These are phyloP conservation scores for Leptinotarsa defecta DNA, from an alignment of 1,140 invertebrate species.

Conservation along the genomic window DNA sequence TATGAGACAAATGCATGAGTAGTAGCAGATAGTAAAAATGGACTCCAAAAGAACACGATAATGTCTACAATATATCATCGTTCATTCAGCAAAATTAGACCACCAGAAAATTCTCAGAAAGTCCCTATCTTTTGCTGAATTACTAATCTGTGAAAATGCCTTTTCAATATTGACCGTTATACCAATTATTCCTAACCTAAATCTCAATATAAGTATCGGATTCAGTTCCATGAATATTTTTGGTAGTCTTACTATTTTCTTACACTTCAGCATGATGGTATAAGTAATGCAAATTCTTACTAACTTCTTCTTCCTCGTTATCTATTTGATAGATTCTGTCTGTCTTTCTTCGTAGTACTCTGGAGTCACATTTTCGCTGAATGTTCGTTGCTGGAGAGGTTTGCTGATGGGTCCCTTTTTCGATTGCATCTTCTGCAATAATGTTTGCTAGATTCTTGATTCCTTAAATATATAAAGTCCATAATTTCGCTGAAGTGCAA, in stretches of 20 bases:
- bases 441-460: background rate
- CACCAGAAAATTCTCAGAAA: background rate
- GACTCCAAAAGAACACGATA: background rate
- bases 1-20: no score
- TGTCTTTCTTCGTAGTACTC: background rate
- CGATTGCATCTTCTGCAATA: background rate
- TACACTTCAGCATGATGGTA: background rate
- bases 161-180: background rate
- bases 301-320: background rate
- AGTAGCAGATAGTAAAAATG: no score
- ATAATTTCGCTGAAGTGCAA: background rate
- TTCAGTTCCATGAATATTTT: background rate
- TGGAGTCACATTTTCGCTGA: background rate
- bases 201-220: background rate
- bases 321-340: background rate
- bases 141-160: background rate
- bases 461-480: background rate
- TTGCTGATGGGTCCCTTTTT: background rate
- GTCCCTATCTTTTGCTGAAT: background rate
- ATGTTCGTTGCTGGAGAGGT: background rate
- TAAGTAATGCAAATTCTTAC: background rate
- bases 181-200: background rate
- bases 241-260: background rate
- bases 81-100: background rate
- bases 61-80: background rate